A percentile compares a stretch with the other conserved stretches of the same genome.
Conservation (phyloP, 2,113 vertebrate species). For the Lynx canadensis region DNA sequence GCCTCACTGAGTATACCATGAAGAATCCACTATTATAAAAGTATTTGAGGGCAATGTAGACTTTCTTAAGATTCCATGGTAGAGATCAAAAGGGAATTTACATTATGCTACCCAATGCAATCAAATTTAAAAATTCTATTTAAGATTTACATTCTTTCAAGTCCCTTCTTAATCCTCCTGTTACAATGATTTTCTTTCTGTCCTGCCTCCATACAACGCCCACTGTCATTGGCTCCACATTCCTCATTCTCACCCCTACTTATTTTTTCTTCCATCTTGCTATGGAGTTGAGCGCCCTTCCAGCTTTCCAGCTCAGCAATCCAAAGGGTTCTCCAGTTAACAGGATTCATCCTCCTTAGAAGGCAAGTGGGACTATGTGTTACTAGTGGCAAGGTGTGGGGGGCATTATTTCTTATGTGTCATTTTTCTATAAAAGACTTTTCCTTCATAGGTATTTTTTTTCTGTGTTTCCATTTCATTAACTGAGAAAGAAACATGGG, state of each 20-base stretch:
- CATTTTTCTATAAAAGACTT: not conserved
- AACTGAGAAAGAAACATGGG: not conserved
- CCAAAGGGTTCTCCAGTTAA: not conserved
- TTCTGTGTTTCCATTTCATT: not conserved
- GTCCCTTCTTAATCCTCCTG: not conserved
- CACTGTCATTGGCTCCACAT: not conserved
- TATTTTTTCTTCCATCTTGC: not conserved
- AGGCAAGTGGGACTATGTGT: not conserved
- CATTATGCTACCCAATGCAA: not conserved
- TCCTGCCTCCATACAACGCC: not conserved
- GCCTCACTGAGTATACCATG: not conserved
- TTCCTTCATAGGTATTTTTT: not conserved
- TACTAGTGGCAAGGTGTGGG: not conserved
- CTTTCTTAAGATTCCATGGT: not conserved
- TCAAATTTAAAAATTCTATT: not conserved
- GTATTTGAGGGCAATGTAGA: not conserved
- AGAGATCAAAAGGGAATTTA: not conserved
- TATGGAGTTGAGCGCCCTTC: not conserved
- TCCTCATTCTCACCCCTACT: not conserved
- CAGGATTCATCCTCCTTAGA: not conserved
- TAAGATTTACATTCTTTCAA: not conserved
- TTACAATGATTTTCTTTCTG: not conserved
- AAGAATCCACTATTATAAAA: not conserved
- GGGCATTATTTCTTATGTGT: not conserved
- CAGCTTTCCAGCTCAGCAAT: not conserved